Base-by-base conservation (phyloP, 2,888 invertebrate genomes). In the Camptogramma bilineatum region DNA sequence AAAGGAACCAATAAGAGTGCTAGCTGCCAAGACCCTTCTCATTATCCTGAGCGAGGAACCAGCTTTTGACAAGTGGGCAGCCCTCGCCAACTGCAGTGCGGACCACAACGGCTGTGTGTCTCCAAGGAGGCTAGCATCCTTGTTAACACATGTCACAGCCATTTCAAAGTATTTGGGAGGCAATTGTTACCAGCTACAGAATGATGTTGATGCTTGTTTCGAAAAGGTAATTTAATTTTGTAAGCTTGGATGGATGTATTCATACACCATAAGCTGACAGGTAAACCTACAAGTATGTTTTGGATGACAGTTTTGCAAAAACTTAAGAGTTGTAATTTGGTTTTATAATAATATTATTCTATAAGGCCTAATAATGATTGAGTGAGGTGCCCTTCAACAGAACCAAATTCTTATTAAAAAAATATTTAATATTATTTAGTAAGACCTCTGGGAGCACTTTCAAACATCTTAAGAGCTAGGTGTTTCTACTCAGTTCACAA, bases 71-170 rank as follows among this genome's bases (percentile, higher is more conserved):
- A 91, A 94, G 72, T 94, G 94, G 90, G 92, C 94, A 65, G 96
- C 95, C 54, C 88, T 97, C 52, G 96, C 96, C 79, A 94, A 94
- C 74, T 95, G 96, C 74, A 94, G 96, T 75, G 94, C 96, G 0
- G 96, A 97, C 82, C 96, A 96, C 77, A 96, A 96, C 79, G 95
- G 96, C 42, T 96, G 96, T 72, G 94, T 96, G 51, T 95, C 95
- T 0, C 94, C 95, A 54, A 92, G 94, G 55, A 89, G 95, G 34
- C 86, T 97, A 54, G 93, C 94, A 3, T 90, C 93, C 0, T 83
- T 97, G 57, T 83, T 97, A 66, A 87, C 93, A 17, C 95, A 95
- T 81, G 87, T 97, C 24, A 94, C 94, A 9, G 95, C 88, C 74
- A 94, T 83, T 85, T 94, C 76, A 0, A 91, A 94, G 70, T 95